phyloP scores from a whole-genome alignment of 2,888 invertebrate species.

The Aelia acuminata region DNA sequence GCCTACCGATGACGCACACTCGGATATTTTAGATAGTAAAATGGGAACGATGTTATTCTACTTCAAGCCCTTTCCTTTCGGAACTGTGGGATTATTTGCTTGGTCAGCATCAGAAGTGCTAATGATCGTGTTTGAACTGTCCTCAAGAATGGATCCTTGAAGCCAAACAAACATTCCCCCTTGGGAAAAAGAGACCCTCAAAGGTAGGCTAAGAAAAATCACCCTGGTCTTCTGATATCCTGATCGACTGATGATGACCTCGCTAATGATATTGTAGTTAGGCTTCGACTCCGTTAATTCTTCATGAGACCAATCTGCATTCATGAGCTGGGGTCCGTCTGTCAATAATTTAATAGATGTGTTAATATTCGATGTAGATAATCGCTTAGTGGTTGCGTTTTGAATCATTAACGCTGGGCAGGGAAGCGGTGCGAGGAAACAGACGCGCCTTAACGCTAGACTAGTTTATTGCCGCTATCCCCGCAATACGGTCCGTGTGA shows the following conservation, averaged over 20 bases:
- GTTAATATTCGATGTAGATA: constrained; percentile 7
- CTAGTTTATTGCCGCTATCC: background rate
- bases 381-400: background rate
- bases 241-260: background rate
- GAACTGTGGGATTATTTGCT: background rate
- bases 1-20: too few relatives aligned
- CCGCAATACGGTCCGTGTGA: constrained; percentile 10
- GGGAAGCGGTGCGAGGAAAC: background rate
- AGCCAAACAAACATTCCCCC: background rate
- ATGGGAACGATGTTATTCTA: too few relatives aligned
- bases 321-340: background rate
- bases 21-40: too few relatives aligned
- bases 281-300: background rate
- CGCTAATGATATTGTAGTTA: background rate
- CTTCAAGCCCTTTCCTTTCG: too few relatives aligned
- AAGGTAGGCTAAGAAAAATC: background rate
- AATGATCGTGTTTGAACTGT: constrained; percentile 6
- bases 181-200: background rate
- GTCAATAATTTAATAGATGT: background rate
- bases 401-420: background rate
- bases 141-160: constrained; percentile 8
- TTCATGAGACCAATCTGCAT: background rate
- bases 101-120: background rate
- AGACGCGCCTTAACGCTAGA: constrained; percentile 10
- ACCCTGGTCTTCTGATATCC: background rate